Evolutionary conservation across 1,140 invertebrate species (phyloP).

Genomic region (Diuraphis noxia): DNA sequence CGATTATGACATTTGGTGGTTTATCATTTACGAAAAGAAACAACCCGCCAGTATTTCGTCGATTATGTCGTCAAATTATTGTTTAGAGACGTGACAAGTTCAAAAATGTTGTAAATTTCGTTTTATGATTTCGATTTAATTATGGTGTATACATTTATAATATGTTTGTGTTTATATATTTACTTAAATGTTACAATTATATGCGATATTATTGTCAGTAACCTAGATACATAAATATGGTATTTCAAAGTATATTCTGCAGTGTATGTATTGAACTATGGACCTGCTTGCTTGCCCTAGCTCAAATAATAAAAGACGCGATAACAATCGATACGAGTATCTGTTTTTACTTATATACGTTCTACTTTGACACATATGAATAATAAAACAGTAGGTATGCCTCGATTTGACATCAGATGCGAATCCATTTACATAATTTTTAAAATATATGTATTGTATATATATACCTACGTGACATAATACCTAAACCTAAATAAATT

Average conservation of each 20-base stretch:
- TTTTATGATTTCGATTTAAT: not conserved
- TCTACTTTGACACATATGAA: conserved; percentile 38
- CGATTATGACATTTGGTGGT: conserved; percentile 25
- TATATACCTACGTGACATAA: not conserved
- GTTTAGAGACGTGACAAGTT: not conserved
- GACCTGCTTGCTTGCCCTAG: conserved; percentile 41
- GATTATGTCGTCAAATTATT: not conserved
- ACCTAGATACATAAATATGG: conserved; percentile 48
- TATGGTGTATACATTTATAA: not conserved
- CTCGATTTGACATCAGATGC: not conserved
- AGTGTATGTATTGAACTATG: conserved; percentile 41
- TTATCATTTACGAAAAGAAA: conserved; percentile 19
- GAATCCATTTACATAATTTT: conserved; percentile 3
- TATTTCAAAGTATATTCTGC: conserved; percentile 28
- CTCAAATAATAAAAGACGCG: conserved; percentile 44
- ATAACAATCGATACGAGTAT: conserved; percentile 39
- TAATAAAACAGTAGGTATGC: conserved; percentile 27
- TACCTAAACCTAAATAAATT: too few relatives aligned
- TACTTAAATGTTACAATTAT: conserved; percentile 36
- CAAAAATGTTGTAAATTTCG: not conserved
- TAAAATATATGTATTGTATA: not conserved
- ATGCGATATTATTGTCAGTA: conserved; percentile 38
- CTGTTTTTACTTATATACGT: conserved; percentile 42
- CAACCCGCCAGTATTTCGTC: not conserved
- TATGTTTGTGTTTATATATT: not conserved